These are phyloP conservation scores for Drosophila oshimai DNA, from an alignment of 1,140 invertebrate species.

Conservation along the genomic window DNA sequence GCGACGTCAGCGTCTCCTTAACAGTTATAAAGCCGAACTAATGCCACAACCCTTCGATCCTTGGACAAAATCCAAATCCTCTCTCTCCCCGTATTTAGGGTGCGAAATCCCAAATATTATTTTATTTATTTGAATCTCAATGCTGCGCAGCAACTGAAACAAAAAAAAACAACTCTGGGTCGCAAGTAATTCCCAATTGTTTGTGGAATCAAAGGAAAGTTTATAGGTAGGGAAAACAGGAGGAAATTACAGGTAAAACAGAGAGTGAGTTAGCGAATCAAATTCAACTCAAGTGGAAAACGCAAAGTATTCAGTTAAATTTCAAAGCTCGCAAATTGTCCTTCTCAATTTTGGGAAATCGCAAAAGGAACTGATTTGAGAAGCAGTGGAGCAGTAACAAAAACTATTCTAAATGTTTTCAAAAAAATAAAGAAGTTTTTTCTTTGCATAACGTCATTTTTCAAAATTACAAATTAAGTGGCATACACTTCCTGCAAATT, in stretches of 20 bases:
- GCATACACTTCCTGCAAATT: too few species aligned
- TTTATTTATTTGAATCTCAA: constrained; percentile 82
- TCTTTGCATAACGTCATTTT: too few species aligned
- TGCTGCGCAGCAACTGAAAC: constrained; percentile 53
- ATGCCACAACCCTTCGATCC: constrained; percentile 40
- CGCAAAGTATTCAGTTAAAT: constrained; percentile 21
- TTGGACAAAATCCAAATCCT: too few species aligned
- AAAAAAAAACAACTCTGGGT: constrained; percentile 12
- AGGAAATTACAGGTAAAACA: neutral
- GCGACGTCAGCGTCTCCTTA: constrained; percentile 62
- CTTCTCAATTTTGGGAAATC: neutral
- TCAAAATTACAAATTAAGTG: too few species aligned
- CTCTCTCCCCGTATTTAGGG: constrained; percentile 52
- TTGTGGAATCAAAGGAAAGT: neutral
- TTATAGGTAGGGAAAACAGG: neutral
- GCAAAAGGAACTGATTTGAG: constrained; percentile 6
- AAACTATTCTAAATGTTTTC: neutral
- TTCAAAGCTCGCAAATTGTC: neutral
- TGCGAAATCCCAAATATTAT: constrained; percentile 81
- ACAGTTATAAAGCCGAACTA: constrained; percentile 70
- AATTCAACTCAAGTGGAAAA: constrained; percentile 60
- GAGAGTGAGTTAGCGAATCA: constrained; percentile 22
- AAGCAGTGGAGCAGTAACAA: constrained; percentile 32
- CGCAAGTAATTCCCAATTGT: constrained; percentile 5
- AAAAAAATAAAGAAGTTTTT: too few species aligned